Base-by-base conservation (phyloP, 2,888 invertebrate genomes). In the Nycteola revayana region DNA sequence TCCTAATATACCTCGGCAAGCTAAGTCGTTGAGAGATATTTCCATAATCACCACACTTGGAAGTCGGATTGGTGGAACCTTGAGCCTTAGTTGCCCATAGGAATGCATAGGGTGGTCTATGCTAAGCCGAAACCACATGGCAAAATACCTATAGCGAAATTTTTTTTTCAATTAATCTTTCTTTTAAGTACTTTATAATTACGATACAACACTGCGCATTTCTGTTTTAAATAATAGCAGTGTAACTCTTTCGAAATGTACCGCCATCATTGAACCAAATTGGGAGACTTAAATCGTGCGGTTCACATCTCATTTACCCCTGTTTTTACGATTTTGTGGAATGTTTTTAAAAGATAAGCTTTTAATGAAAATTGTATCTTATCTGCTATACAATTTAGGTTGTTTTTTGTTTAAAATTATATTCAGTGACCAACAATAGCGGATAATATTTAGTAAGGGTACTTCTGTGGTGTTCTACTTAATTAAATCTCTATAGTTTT, bases 291-390 rank as follows among this genome's bases (percentile, higher is more conserved):
- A 71, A 81, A 79, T 77, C 69, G 73, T 65, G 56, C 48, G 70
- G 72, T 75, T 78, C 75, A 75, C 77, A 78, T 76, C 75, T 78
- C 77, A 80, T 79, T 79, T 74, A 66, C 64, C 59, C 59, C 56
- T 49, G 65, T 75, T 80, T 75, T 75, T 75, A 76, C 63, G 65
- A 69, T 68, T 68, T 46, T 54, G 47, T 42, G 36, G 36, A 37
- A 40, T 42, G 46, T 58, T 68, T 64, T 41, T 42, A 45, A 47
- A 42, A 36, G 7, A 20, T 11, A 6, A 25, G 6, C 7, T 31
- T 21, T 14, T 23, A 17, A 25, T 8, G 8, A 10, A 43, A 46
- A 32, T 34, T 3, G 28, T 26, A 29, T 23, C 21, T 7, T 45
- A 27, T 35, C 8, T 8, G 3, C 5, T 10, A 7, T 7, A n/a